These are phyloP conservation scores for Tillus elongatus DNA, from an alignment of 2,888 invertebrate genomes.

Conservation along the genomic window DNA sequence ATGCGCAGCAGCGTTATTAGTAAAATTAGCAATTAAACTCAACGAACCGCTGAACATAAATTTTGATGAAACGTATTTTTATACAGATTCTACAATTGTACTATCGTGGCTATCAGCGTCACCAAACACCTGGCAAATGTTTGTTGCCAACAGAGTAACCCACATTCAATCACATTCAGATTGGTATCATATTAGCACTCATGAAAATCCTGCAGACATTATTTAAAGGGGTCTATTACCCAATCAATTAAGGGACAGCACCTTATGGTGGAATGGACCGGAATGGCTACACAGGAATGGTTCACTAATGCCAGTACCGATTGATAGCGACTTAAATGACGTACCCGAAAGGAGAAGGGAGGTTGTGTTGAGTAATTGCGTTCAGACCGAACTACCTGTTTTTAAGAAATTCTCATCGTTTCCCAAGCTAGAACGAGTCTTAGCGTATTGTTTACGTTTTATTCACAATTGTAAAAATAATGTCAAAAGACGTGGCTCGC, in stretches of 20 bases:
- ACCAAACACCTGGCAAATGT: background rate
- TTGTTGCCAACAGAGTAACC: slow-evolving; percentile 4
- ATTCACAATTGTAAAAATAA: too few relatives aligned
- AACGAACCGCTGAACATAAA: background rate
- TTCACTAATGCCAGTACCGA: too few relatives aligned
- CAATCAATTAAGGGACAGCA: background rate
- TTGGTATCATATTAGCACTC: background rate
- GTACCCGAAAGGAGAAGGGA: too few relatives aligned
- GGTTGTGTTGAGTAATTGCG: too few relatives aligned
- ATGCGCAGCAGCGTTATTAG: background rate
- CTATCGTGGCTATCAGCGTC: background rate
- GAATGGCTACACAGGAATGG: too few relatives aligned
- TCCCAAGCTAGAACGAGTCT: too few relatives aligned
- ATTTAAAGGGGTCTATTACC: background rate
- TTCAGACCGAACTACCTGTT: too few relatives aligned
- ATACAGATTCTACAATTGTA: slow-evolving; percentile 7
- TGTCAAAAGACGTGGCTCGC: too few relatives aligned
- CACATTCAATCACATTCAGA: background rate
- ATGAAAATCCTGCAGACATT: slow-evolving; percentile 5
- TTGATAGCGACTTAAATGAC: too few relatives aligned
- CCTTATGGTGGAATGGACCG: slow-evolving; percentile 6
- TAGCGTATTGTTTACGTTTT: too few relatives aligned
- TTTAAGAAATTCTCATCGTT: too few relatives aligned
- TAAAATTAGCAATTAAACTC: background rate
- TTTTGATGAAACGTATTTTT: background rate